A percentile compares a stretch with the other conserved stretches of the same genome.
Evolutionary conservation across 2,113 vertebrate genomes (phyloP).

Genomic region (Sander lucioperca): DNA sequence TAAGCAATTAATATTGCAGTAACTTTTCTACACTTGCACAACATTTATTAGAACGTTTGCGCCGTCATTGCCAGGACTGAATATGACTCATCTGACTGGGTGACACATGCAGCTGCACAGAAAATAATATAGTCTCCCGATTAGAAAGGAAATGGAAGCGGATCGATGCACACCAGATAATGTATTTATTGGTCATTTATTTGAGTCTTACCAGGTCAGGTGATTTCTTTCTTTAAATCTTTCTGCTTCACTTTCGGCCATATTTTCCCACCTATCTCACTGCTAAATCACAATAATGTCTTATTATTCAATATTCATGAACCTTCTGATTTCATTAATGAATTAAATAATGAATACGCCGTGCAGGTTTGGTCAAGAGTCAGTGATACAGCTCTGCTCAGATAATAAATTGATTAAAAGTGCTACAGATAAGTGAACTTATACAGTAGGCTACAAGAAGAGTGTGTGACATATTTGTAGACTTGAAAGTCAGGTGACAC

Average conservation of each 20-base stretch:
- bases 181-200: background rate
- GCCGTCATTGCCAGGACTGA: conserved; percentile 59
- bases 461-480: background rate
- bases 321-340: background rate
- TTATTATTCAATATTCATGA: background rate
- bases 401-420: background rate
- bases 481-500: background rate
- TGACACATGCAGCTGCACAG: conserved; percentile 21
- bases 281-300: background rate
- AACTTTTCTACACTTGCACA: conserved; percentile 54
- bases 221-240: background rate
- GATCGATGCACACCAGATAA: background rate
- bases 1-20: background rate
- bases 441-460: background rate
- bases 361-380: background rate
- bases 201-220: background rate
- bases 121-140: background rate
- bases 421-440: background rate
- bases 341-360: no score
- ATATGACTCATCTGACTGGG: conserved; percentile 63
- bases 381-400: background rate
- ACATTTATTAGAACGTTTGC: conserved; percentile 16
- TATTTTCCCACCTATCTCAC: background rate
- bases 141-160: background rate
- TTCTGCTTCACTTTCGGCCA: background rate